Percentiles rank a stretch among this genome's conserved stretches.
These are phyloP conservation scores for Stigmatopora nigra DNA, from an alignment of 2,113 vertebrate genomes.

Conservation along the genomic window DNA sequence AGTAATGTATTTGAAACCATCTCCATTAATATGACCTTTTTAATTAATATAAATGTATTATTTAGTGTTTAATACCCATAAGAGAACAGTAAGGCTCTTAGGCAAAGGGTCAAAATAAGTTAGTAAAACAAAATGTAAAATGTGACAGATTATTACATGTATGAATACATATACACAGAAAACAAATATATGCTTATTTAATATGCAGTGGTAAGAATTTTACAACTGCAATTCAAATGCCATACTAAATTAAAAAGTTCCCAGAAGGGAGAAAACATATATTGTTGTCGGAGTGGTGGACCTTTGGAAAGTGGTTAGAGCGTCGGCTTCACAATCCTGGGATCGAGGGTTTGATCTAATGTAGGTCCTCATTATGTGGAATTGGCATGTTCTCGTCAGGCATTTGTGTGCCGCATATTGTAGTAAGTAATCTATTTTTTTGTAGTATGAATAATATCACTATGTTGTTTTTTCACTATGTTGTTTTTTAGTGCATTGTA, in stretches of 20 bases:
- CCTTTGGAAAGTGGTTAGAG: too few species aligned
- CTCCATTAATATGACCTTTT: conserved; percentile 6
- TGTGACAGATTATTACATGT: too few species aligned
- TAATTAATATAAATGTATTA: conserved; percentile 25
- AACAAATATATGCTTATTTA: conserved; percentile 27
- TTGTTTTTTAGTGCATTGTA: too few species aligned
- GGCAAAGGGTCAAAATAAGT: conserved; percentile 23
- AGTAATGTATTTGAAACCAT: conserved; percentile 1
- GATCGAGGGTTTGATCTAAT: too few species aligned
- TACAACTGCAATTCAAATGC: not conserved
- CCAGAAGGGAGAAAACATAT: not conserved
- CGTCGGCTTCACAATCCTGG: too few species aligned
- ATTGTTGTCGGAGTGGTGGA: not conserved
- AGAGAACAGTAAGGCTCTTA: conserved; percentile 28
- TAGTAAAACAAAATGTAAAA: conserved; percentile 2
- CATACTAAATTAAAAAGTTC: not conserved
- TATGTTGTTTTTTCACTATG: too few species aligned
- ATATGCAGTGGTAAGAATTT: conserved; percentile 12
- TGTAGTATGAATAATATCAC: too few species aligned
- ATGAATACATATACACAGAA: conserved; percentile 14
- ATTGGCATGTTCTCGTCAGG: too few species aligned
- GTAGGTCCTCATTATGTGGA: too few species aligned
- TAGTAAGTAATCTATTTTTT: too few species aligned
- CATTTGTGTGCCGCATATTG: too few species aligned
- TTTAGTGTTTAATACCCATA: conserved; percentile 31